Evolutionary conservation across 1,140 invertebrate species (phyloP).

Genomic region (Drosophila orena): DNA sequence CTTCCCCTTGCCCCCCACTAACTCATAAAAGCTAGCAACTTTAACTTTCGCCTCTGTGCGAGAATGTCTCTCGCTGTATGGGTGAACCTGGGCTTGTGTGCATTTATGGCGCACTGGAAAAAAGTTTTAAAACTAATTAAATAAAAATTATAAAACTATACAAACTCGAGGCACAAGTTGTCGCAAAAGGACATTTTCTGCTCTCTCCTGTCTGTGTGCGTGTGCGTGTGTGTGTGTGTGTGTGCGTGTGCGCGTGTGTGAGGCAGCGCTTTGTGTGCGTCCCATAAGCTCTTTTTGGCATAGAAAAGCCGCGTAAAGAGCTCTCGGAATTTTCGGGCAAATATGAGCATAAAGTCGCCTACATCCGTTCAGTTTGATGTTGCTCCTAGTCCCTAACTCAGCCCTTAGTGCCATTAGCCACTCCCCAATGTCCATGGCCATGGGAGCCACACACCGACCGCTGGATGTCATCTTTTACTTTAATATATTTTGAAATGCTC

Average conservation of each 20-base stretch:
- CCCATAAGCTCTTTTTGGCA: conserved; percentile 53
- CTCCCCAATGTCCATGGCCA: conserved; percentile 2
- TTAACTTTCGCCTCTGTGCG: conserved; percentile 55
- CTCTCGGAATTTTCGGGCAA: conserved; percentile 69
- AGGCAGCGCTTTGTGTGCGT: conserved; percentile 33
- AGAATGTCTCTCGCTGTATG: conserved; percentile 31
- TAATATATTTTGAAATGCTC: conserved; percentile 55
- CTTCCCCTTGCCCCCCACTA: conserved; percentile 32
- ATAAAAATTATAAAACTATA: conserved; percentile 83
- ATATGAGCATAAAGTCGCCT: conserved; percentile 71
- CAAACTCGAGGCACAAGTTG: conserved; percentile 76
- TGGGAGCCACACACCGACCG: conserved; percentile 35
- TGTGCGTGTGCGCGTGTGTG: not conserved
- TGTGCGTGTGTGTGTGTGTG: conserved; percentile 2
- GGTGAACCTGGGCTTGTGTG: conserved; percentile 34
- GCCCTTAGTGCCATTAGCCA: conserved; percentile 45
- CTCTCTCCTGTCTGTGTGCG: conserved; percentile 13
- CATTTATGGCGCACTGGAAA: conserved; percentile 62
- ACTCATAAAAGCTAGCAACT: conserved; percentile 79
- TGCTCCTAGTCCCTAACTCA: conserved; percentile 43
- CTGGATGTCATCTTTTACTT: conserved; percentile 68
- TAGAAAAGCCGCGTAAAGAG: conserved; percentile 62
- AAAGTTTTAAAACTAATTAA: conserved; percentile 83
- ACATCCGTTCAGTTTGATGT: conserved; percentile 60
- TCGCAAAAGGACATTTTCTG: conserved; percentile 61